Conservation (phyloP, 1,140 invertebrate species). For the Helicoverpa armigera region DNA sequence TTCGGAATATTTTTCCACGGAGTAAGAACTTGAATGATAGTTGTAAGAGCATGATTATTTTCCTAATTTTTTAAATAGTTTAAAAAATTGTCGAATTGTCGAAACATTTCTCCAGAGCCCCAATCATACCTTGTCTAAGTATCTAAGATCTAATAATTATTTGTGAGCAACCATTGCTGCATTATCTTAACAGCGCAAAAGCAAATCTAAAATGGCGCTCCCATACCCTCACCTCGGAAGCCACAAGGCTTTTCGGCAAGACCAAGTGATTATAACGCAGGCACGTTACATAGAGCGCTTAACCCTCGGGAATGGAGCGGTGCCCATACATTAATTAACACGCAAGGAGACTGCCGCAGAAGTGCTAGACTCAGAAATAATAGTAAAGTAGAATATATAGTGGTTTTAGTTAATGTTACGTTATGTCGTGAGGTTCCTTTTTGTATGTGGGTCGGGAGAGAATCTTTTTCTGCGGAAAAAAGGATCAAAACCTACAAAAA, state of each 20-base stretch:
- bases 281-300: slow-evolving; percentile 11
- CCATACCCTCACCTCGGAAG: neutral
- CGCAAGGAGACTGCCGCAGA: neutral
- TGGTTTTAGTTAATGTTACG: neutral
- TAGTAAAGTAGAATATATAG: slow-evolving; percentile 16
- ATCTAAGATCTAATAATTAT: too few relatives aligned
- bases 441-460: neutral
- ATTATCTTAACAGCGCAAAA: neutral
- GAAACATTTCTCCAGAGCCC: too few relatives aligned
- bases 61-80: too few relatives aligned
- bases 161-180: too few relatives aligned
- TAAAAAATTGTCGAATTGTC: too few relatives aligned
- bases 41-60: too few relatives aligned
- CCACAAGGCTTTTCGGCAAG: slow-evolving; percentile 7
- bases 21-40: too few relatives aligned
- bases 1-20: too few relatives aligned
- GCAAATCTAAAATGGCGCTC: neutral
- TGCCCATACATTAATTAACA: slow-evolving; percentile 24
- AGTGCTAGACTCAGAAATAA: neutral
- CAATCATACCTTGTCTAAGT: too few relatives aligned
- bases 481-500: too few relatives aligned
- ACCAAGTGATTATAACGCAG: slow-evolving; percentile 16
- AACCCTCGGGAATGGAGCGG: neutral
- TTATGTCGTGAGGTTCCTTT: neutral
- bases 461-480: too few relatives aligned